Evolutionary conservation across 2,888 invertebrate species (phyloP).

Genomic region (Pseudococcus viburni): DNA sequence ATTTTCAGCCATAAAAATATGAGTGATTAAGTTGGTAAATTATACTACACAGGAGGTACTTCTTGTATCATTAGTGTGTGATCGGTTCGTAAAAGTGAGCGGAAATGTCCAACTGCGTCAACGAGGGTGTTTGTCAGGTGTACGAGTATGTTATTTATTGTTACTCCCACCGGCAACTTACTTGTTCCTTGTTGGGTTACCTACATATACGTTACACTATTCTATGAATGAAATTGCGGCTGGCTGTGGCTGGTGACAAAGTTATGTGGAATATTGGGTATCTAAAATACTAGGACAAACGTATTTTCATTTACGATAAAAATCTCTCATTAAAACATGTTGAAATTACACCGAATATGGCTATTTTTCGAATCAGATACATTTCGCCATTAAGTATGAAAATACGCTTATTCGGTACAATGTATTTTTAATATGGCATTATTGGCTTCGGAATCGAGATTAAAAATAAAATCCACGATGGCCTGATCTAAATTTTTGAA

Average conservation of each 20-base stretch:
- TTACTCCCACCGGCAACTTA: not conserved
- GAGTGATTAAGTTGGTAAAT: not conserved
- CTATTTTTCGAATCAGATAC: no score
- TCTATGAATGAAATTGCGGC: not conserved
- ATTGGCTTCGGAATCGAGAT: not conserved
- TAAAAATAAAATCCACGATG: not conserved
- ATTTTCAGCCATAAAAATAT: not conserved
- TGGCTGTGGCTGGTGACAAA: not conserved
- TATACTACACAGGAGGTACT: constrained; percentile 6
- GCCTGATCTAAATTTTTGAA: not conserved
- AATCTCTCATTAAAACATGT: not conserved
- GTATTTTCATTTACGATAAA: not conserved
- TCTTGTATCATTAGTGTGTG: constrained; percentile 52
- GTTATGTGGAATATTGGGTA: not conserved
- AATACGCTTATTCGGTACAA: not conserved
- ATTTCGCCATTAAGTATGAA: not conserved
- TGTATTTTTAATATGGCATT: not conserved
- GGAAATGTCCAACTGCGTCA: constrained; percentile 49
- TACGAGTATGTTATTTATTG: not conserved
- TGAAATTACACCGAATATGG: not conserved
- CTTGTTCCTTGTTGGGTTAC: not conserved
- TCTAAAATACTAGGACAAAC: not conserved
- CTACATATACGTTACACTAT: not conserved
- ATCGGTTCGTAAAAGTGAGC: constrained; percentile 2
- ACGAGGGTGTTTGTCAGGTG: constrained; percentile 54